Conservation (phyloP, 1,140 invertebrate genomes). For the Ips nitidus region DNA sequence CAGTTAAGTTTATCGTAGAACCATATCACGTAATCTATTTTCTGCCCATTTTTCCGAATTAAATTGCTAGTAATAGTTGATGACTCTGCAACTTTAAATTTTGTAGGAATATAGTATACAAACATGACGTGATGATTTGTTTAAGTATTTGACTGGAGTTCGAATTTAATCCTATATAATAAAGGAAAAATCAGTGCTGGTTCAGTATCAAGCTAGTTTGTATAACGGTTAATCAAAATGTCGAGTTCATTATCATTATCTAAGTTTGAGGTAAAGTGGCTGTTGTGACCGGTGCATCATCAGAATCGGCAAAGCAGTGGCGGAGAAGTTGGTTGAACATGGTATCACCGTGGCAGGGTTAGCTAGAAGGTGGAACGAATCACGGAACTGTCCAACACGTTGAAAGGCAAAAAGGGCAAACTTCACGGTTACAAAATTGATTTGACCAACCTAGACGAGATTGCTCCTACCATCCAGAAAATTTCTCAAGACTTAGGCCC, state of each 20-base stretch:
- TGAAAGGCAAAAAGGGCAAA: constrained; percentile 28
- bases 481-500: constrained; percentile 62
- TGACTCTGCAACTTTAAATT: no score
- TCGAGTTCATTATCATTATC: constrained; percentile 1
- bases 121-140: no score
- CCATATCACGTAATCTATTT: no score
- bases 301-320: constrained; percentile 18
- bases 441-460: constrained; percentile 57
- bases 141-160: no score
- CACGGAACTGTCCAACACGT: constrained; percentile 13
- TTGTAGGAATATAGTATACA: no score
- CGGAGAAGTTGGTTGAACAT: constrained; percentile 12
- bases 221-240: background rate
- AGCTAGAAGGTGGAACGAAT: constrained; percentile 33
- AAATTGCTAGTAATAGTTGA: no score
- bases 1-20: no score
- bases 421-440: constrained; percentile 46
- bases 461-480: constrained; percentile 65
- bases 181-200: no score
- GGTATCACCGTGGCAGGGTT: constrained; percentile 34
- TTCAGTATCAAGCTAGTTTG: no score
- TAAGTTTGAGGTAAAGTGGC: constrained; percentile 16
- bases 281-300: constrained; percentile 18
- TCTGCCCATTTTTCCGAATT: no score
- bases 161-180: no score